Evolutionary conservation across 1,140 invertebrate genomes (phyloP), one percentile per base, ranked within the genome.

Genomic region (Drosophila pectinifera): DNA sequence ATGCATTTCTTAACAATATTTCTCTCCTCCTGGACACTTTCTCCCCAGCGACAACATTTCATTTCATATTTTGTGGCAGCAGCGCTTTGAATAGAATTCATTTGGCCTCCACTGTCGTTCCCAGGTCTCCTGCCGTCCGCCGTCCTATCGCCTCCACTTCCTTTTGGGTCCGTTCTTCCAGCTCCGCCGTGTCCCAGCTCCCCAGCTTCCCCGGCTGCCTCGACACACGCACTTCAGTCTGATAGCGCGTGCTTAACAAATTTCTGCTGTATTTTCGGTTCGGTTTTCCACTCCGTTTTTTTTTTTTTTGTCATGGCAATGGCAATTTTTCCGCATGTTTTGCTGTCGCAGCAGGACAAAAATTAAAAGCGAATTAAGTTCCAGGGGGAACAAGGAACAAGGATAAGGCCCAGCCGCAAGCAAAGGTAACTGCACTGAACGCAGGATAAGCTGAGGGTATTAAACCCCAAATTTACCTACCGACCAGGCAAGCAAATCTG

Each of bases 301-400:
- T 45, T n/a, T 16, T 42, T 56, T 48, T 73, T 72, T 67, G 73
- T 31, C 73, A 69, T 69, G 64, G 57, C 49, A 58, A 80, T 85
- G 57, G 46, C 42, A 76, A 69, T 58, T 81, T 76, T 80, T 59
- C 5, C 31, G 8, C 36, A 68, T 84, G 73, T 70, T 79, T 78
- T 81, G 78, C 81, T 65, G 74, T 81, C 73, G 63, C 63, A 67
- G 81, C 82, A 64, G 48, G 43, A 53, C 41, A 70, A 75, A 82
- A 85, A 84, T 85, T 88, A 85, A 82, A 88, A 88, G 83, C 83
- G 67, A 82, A 85, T 85, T 88, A 85, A 88, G 74, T 63, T 46
- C 57, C 42, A 39, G 61, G 46, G 36, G 56, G 14, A n/a, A n/a
- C n/a, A n/a, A n/a, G 8, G 22, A 4, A n/a, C 7, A 38, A 14